A percentile compares a stretch with the other conserved stretches of the same genome.
These are phyloP conservation scores for Lepidocyrtoides sp. DNA, from an alignment of 2,888 invertebrate species.

Conservation along the genomic window DNA sequence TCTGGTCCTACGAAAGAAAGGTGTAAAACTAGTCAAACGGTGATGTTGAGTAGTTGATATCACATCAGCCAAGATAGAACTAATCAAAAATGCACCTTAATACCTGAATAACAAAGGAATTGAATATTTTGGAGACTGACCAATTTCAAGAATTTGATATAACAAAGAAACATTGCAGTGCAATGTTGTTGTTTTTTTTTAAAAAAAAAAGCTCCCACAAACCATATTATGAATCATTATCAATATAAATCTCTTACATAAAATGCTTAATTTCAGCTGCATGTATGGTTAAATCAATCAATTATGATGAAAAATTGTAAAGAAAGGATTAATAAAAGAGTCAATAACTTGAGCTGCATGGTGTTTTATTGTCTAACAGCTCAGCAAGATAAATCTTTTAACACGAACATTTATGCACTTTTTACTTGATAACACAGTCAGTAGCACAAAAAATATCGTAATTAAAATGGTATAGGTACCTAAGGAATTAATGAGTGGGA, in stretches of 20 bases:
- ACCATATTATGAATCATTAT: no score
- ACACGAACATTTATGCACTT: neutral
- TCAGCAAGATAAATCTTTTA: neutral
- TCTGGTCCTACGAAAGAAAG: neutral
- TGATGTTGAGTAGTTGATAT: neutral
- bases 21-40: no score
- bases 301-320: neutral
- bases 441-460: neutral
- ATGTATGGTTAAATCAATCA: neutral
- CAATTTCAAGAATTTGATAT: conserved; percentile 1
- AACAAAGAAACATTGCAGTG: neutral
- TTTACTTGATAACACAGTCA: conserved; percentile 7
- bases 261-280: neutral
- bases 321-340: neutral
- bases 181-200: no score
- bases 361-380: neutral
- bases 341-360: neutral
- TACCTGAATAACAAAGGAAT: neutral
- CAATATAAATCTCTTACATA: no score
- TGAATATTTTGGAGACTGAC: conserved; percentile 9
- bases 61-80: neutral
- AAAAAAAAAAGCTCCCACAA: no score
- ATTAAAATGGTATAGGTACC: neutral
- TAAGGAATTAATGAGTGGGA: neutral
- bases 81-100: neutral